Evolutionary conservation across 2,113 vertebrate genomes (phyloP).

Genomic region (Plectropomus leopardus): DNA sequence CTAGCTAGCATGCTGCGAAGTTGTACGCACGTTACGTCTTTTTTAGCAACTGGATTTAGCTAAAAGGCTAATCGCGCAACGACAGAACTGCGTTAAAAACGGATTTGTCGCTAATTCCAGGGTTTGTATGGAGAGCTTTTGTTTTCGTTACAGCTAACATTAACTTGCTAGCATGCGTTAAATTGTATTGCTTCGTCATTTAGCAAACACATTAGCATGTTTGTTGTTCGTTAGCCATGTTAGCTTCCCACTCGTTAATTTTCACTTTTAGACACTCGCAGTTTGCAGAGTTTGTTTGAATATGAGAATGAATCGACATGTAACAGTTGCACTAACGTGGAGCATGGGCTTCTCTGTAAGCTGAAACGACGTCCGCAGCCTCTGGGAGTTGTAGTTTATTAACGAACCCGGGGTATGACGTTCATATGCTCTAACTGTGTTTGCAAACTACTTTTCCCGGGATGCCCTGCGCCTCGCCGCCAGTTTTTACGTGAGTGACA

Average conservation of each 20-base stretch:
- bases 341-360: conserved; percentile 11
- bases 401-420: fast-evolving
- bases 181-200: background rate
- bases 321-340: background rate
- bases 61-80: background rate
- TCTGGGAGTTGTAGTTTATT: conserved; percentile 75
- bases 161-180: conserved; percentile 28
- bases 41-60: background rate
- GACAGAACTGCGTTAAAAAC: fast-evolving
- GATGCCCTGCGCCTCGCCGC: conserved; percentile 40
- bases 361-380: fast-evolving
- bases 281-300: conserved; percentile 3
- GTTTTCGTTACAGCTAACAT: background rate
- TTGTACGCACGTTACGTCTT: background rate
- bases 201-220: background rate
- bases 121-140: background rate
- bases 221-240: background rate
- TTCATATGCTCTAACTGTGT: fast-evolving
- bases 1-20: conserved; percentile 5
- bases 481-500: conserved; percentile 62
- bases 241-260: too few relatives aligned
- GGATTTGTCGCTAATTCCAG: fast-evolving
- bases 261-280: fast-evolving
- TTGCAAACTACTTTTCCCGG: conserved; percentile 72
- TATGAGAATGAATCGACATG: conserved; percentile 55